phyloP scores from a whole-genome alignment of 2,113 vertebrate genomes.

The Plestiodon gilberti region DNA sequence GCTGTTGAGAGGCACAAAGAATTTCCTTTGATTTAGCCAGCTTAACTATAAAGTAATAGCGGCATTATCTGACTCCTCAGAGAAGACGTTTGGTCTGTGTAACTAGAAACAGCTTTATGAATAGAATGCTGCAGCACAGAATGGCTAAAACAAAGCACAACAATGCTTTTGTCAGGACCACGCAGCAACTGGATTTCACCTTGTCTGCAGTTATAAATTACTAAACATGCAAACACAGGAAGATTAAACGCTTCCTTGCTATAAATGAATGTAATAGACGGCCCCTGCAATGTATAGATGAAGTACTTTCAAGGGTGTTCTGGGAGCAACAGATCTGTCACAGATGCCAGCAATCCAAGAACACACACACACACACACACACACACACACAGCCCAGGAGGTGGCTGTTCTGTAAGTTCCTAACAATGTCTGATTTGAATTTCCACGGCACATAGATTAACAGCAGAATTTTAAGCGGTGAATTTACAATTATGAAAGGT shows the following conservation, averaged over 20 bases:
- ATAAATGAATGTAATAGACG: slow-evolving; percentile 1
- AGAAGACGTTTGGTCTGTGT: slow-evolving; percentile 18
- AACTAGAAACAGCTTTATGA: background rate
- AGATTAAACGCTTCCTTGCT: slow-evolving; percentile 3
- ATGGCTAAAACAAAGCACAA: slow-evolving; percentile 3
- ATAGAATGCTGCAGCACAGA: background rate
- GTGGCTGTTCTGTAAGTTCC: background rate
- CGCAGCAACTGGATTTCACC: background rate
- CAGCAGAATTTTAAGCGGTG: background rate
- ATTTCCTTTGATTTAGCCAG: slow-evolving; percentile 12
- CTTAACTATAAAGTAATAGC: background rate
- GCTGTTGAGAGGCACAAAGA: background rate
- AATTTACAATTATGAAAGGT: background rate
- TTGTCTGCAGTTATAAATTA: background rate
- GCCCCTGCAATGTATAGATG: slow-evolving; percentile 5
- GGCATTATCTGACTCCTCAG: slow-evolving; percentile 22
- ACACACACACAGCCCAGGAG: background rate
- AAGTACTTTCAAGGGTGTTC: background rate
- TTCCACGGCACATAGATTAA: background rate
- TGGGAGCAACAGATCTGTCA: background rate
- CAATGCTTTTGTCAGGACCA: background rate
- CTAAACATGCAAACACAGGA: background rate
- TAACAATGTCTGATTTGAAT: slow-evolving; percentile 1
- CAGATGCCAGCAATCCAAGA: background rate
- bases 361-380: too few species aligned